These are phyloP conservation scores for Mycteria americana DNA, from an alignment of 2,797 vertebrate species.

Conservation along the genomic window DNA sequence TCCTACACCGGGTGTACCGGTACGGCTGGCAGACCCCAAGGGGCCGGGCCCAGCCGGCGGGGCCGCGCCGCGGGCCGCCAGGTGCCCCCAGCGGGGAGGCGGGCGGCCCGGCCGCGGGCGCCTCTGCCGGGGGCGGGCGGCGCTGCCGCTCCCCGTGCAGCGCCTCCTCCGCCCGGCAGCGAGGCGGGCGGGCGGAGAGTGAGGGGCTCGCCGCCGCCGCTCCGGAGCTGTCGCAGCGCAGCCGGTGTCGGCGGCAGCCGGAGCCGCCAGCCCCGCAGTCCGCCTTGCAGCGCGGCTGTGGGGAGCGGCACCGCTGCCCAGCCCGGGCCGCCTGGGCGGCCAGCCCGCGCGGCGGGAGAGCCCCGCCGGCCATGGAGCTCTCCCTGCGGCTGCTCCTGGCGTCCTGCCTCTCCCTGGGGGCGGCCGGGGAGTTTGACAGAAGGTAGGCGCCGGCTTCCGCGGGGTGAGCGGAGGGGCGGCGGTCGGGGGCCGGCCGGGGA, in stretches of 20 bases:
- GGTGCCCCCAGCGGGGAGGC: not conserved
- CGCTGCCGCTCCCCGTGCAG: not conserved
- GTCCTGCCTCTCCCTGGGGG: conserved; percentile 78
- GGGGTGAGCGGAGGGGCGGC: not conserved
- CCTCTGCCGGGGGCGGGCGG: conserved; percentile 17
- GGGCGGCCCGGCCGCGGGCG: not conserved
- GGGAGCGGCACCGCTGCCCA: not conserved
- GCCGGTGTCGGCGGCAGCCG: not conserved
- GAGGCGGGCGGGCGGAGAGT: not conserved
- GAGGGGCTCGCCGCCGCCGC: not conserved
- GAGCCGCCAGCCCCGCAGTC: not conserved
- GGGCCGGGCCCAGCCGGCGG: not conserved
- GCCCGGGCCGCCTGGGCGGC: too few species aligned
- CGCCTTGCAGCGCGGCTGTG: not conserved
- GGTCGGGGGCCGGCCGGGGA: not conserved
- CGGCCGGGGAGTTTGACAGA: conserved; percentile 86
- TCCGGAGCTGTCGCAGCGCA: not conserved
- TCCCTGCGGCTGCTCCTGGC: conserved; percentile 71
- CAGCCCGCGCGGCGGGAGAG: not conserved
- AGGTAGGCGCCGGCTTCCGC: conserved; percentile 78
- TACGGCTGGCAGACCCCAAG: not conserved
- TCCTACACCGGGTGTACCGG: not conserved
- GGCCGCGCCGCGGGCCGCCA: not conserved
- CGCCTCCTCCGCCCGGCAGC: not conserved
- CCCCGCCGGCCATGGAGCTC: conserved; percentile 13